Evolutionary conservation across 2,113 vertebrate genomes (phyloP).

Genomic region (Echinops telfairi): DNA sequence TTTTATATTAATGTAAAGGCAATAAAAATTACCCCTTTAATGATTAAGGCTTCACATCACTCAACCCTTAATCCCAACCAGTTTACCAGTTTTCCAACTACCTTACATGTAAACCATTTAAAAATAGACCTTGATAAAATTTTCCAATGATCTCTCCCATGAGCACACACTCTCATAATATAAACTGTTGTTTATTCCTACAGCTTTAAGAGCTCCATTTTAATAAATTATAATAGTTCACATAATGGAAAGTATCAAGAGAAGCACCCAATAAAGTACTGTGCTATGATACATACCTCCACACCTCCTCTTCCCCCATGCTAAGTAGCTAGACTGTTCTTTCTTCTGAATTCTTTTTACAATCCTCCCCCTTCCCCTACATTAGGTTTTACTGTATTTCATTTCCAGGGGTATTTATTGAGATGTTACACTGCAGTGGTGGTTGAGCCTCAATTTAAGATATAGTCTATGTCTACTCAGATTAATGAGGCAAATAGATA

Average conservation of each 20-base stretch:
- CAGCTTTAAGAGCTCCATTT: conserved; percentile 31
- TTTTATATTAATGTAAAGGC: conserved; percentile 11
- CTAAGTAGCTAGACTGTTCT: not conserved
- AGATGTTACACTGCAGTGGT: not conserved
- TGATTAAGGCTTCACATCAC: not conserved
- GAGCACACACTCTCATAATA: not conserved
- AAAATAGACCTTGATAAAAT: not conserved
- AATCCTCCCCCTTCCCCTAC: not conserved
- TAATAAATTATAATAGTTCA: not conserved
- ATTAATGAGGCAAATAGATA: conserved; percentile 11
- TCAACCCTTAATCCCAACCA: not conserved
- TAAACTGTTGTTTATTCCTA: conserved; percentile 1
- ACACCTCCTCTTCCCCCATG: not conserved
- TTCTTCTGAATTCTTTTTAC: not conserved
- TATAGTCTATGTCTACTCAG: not conserved
- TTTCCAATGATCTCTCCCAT: conserved; percentile 23
- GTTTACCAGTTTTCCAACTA: not conserved
- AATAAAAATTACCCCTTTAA: conserved; percentile 55
- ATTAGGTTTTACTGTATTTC: conserved; percentile 48
- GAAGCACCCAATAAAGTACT: not conserved
- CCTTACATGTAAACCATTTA: not conserved
- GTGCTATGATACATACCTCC: not conserved
- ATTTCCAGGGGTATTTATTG: conserved; percentile 39
- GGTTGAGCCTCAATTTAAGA: not conserved
- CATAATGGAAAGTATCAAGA: conserved; percentile 4